These are phyloP conservation scores for Minunthozetes semirufus DNA, from an alignment of 2,888 invertebrate species.

Conservation along the genomic window DNA sequence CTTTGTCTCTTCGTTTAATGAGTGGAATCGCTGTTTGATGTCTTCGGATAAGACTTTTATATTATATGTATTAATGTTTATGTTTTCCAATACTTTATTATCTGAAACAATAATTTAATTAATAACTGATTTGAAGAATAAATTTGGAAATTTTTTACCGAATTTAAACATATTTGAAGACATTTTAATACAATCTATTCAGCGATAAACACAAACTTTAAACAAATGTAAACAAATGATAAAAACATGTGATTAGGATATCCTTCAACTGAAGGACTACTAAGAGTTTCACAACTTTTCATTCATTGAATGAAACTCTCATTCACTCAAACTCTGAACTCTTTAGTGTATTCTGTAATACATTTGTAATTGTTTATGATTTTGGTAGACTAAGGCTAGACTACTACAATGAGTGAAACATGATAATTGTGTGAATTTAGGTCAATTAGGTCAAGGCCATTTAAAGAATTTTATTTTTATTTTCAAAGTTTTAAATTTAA, in stretches of 20 bases:
- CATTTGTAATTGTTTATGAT: too few species aligned
- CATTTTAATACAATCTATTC: not conserved
- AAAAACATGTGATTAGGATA: not conserved
- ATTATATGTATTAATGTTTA: slow-evolving; percentile 21
- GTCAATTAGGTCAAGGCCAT: too few species aligned
- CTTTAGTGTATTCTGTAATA: too few species aligned
- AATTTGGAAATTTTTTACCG: not conserved
- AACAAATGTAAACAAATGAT: not conserved
- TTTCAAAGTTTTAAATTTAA: too few species aligned
- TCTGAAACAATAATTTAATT: not conserved
- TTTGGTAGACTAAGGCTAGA: too few species aligned
- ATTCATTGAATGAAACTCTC: too few species aligned
- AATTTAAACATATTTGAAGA: slow-evolving; percentile 16
- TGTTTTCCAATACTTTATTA: slow-evolving; percentile 14
- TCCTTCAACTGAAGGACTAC: not conserved
- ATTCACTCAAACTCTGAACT: too few species aligned
- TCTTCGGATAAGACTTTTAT: not conserved
- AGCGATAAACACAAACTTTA: not conserved
- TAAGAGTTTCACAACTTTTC: too few species aligned
- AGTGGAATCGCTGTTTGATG: not conserved
- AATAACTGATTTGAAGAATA: not conserved
- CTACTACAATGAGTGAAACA: too few species aligned
- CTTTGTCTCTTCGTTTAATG: not conserved
- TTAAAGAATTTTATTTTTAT: too few species aligned
- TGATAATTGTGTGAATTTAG: too few species aligned